Evolutionary conservation across 2,113 vertebrate species (phyloP).

Genomic region (Antigone vipio): DNA sequence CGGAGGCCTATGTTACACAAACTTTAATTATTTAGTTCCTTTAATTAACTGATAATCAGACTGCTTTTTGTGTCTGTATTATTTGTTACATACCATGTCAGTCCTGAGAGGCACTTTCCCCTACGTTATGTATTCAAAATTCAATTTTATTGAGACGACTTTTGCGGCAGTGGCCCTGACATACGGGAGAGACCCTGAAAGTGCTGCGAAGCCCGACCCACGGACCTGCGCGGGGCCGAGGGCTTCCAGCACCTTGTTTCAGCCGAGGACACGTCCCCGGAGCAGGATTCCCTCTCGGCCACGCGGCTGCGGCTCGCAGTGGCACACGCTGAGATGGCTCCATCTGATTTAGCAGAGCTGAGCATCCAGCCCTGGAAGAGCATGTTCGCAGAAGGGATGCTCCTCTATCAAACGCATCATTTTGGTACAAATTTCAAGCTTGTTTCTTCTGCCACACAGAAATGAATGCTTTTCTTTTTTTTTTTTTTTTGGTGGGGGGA

Average conservation of each 20-base stretch:
- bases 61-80: not conserved
- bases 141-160: not conserved
- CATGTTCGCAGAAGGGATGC: not conserved
- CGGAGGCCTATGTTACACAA: not conserved
- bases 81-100: not conserved
- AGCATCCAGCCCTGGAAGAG: not conserved
- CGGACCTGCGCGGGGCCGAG: accelerated
- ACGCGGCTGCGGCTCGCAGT: not conserved
- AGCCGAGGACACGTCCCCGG: not conserved
- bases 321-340: not conserved
- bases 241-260: not conserved
- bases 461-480: not conserved
- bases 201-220: not conserved
- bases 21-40: conserved; percentile 63
- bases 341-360: not conserved
- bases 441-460: not conserved
- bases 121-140: accelerated
- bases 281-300: not conserved
- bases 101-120: not conserved
- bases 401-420: not conserved
- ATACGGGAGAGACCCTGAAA: accelerated
- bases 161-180: accelerated
- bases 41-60: conserved; percentile 55
- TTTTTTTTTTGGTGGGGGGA: not conserved
- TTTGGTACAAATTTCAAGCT: not conserved